A percentile compares a stretch with the other conserved stretches of the same genome.
Evolutionary conservation across 2,797 vertebrate species (phyloP).

Genomic region (Leptatherina wallacei): DNA sequence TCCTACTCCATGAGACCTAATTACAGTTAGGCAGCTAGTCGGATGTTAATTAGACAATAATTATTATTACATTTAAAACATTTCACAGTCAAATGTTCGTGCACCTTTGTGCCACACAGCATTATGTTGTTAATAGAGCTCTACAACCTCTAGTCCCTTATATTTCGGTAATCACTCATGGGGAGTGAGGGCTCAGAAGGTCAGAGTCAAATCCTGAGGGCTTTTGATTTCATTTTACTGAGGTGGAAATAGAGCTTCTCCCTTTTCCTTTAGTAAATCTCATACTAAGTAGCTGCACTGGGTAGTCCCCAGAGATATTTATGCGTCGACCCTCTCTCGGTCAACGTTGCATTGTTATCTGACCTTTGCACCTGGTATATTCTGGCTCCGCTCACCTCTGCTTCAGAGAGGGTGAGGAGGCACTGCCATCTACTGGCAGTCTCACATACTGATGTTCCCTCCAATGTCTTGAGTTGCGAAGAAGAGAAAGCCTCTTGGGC

Average conservation of each 20-base stretch:
- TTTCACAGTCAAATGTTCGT: conserved; percentile 9
- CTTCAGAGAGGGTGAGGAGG: conserved; percentile 40
- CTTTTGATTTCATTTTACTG: conserved; percentile 81
- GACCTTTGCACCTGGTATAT: conserved; percentile 65
- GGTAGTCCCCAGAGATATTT: conserved; percentile 73
- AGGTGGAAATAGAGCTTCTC: conserved; percentile 74
- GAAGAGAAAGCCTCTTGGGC: conserved; percentile 23
- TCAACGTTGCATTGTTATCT: conserved; percentile 64
- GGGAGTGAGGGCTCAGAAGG: conserved; percentile 53
- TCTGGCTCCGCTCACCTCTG: conserved; percentile 13
- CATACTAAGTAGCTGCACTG: conserved; percentile 67
- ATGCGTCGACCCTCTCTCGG: conserved; percentile 69
- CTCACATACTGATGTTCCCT: conserved; percentile 6
- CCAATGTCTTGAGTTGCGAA: not conserved
- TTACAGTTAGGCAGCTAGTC: conserved; percentile 8
- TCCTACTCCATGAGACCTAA: conserved; percentile 6
- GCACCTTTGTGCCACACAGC: conserved; percentile 8
- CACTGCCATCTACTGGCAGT: conserved; percentile 79
- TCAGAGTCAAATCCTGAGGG: conserved; percentile 72
- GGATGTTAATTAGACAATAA: conserved; percentile 32
- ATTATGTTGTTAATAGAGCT: conserved; percentile 29
- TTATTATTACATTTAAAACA: conserved; percentile 28
- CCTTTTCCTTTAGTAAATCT: conserved; percentile 78
- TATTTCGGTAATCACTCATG: conserved; percentile 69
- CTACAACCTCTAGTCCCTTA: conserved; percentile 43